Percentiles rank a stretch among this genome's conserved stretches.
Conservation (phyloP, 2,888 invertebrate species). For the Chymomyza caudatula region DNA sequence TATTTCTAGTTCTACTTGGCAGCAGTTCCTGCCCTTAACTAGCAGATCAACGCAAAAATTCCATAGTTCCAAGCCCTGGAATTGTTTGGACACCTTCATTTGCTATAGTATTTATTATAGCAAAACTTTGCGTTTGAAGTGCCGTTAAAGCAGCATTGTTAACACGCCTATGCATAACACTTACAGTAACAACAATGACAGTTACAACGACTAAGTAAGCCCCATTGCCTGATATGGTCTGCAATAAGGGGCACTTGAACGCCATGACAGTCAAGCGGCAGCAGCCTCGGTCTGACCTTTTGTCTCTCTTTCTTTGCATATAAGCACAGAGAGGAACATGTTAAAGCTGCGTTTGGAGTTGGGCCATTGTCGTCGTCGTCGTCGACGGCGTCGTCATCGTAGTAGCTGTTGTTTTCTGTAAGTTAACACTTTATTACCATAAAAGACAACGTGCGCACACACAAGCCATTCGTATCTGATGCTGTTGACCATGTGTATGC, state of each 20-base stretch:
- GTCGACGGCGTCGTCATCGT: not conserved
- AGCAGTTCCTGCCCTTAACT: not conserved
- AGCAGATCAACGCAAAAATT: not conserved
- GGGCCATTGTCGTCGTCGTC: not conserved
- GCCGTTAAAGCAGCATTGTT: conserved; percentile 25
- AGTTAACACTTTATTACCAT: conserved; percentile 35
- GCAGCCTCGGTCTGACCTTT: conserved; percentile 4
- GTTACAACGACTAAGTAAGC: conserved; percentile 1
- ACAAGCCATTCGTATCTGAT: not conserved
- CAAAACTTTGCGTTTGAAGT: conserved; percentile 21
- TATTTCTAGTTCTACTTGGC: no score
- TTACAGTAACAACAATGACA: conserved; percentile 12
- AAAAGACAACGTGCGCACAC: conserved; percentile 30
- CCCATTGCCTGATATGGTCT: not conserved
- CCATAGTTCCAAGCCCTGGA: not conserved
- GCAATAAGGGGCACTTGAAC: not conserved
- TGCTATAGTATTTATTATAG: not conserved
- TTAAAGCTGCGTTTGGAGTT: not conserved
- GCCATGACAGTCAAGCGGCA: not conserved
- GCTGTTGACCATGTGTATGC: not conserved
- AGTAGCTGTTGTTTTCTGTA: conserved; percentile 3
- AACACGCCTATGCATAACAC: not conserved
- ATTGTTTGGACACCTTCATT: not conserved
- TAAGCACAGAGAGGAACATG: not conserved
- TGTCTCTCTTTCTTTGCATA: conserved; percentile 1